Evolutionary conservation across 2,113 vertebrate species (phyloP).

Genomic region (Eonycteris spelaea): DNA sequence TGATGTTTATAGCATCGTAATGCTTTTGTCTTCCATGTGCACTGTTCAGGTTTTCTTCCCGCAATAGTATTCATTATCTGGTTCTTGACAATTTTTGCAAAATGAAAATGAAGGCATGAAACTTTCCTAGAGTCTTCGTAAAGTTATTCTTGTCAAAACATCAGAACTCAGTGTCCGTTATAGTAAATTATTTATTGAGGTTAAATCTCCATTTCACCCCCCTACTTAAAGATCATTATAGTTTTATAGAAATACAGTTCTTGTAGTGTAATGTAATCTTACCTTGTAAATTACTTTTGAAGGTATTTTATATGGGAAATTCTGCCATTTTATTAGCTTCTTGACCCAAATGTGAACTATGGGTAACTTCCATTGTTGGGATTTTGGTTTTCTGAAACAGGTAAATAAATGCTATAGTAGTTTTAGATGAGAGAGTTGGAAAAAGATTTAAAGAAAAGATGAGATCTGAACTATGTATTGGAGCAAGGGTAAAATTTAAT

Average conservation of each 20-base stretch:
- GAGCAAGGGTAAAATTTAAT: slow-evolving; percentile 24
- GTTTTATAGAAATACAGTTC: slow-evolving; percentile 30
- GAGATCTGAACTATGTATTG: not conserved
- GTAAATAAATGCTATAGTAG: not conserved
- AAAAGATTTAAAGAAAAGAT: not conserved
- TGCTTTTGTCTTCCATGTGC: slow-evolving; percentile 18
- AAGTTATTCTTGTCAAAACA: slow-evolving; percentile 32
- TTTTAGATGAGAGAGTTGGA: not conserved
- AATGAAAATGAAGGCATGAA: slow-evolving; percentile 22
- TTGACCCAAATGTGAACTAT: not conserved
- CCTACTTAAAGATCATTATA: not conserved
- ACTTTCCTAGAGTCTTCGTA: not conserved
- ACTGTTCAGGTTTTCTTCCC: not conserved
- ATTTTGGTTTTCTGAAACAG: slow-evolving; percentile 12
- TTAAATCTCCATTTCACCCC: not conserved
- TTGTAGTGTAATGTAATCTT: not conserved
- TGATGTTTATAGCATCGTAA: not conserved
- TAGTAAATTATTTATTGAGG: slow-evolving; percentile 40
- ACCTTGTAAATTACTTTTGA: slow-evolving; percentile 28
- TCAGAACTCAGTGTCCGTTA: not conserved
- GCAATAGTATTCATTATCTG: not conserved
- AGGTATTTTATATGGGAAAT: slow-evolving; percentile 10
- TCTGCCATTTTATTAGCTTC: slow-evolving; percentile 4
- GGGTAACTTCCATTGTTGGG: not conserved
- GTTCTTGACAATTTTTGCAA: slow-evolving; percentile 36